These are phyloP conservation scores for Andrena flavipes DNA, from an alignment of 2,888 invertebrate species.

Conservation along the genomic window DNA sequence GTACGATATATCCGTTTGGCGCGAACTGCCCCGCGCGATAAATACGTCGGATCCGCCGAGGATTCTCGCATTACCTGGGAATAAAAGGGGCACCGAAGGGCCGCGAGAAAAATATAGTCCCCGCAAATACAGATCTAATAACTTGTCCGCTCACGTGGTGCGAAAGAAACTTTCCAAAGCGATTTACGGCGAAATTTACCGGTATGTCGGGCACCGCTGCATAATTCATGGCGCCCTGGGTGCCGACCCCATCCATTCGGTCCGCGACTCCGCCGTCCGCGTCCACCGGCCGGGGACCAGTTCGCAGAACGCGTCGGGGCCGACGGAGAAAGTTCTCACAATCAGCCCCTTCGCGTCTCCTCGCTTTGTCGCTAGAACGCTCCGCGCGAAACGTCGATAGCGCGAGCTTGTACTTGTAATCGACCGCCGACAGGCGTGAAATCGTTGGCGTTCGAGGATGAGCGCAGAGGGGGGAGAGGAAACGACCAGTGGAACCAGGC, in stretches of 20 bases:
- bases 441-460: slow-evolving; percentile 7
- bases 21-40: slow-evolving; percentile 52
- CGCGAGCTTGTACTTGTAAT: slow-evolving; percentile 20
- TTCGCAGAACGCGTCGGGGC: slow-evolving; percentile 55
- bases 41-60: slow-evolving; percentile 60
- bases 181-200: slow-evolving; percentile 70
- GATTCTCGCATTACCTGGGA: slow-evolving; percentile 62
- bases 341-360: slow-evolving; percentile 7
- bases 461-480: not conserved
- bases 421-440: not conserved
- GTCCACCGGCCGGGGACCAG: slow-evolving; percentile 56
- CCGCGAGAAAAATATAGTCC: slow-evolving; percentile 59
- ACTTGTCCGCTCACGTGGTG: slow-evolving; percentile 64
- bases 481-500: not conserved
- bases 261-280: slow-evolving; percentile 43
- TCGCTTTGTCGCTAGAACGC: no score
- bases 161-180: slow-evolving; percentile 65
- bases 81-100: slow-evolving; percentile 35
- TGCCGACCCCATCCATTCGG: slow-evolving; percentile 65
- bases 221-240: slow-evolving; percentile 68
- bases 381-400: slow-evolving; percentile 13
- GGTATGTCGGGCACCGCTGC: slow-evolving; percentile 68
- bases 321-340: slow-evolving; percentile 50
- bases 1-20: slow-evolving; percentile 47
- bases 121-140: slow-evolving; percentile 66